phyloP scores from a whole-genome alignment of 2,888 invertebrate species.

The Gibbula magus region DNA sequence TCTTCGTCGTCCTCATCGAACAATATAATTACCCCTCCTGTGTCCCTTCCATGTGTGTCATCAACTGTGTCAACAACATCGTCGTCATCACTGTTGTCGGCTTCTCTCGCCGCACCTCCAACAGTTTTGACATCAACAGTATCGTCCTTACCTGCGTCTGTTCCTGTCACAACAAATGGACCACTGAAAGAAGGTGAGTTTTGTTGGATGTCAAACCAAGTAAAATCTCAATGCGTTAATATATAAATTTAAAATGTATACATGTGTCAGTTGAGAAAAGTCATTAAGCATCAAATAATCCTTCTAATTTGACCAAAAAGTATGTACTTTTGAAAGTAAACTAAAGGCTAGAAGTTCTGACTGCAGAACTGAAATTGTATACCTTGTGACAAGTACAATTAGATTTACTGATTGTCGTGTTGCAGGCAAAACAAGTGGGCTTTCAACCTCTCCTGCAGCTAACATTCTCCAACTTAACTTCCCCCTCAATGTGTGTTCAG shows the following conservation, averaged over 20 bases:
- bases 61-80: constrained; percentile 11
- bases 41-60: constrained; percentile 10
- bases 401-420: constrained; percentile 11
- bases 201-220: not conserved
- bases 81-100: constrained; percentile 11
- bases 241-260: not conserved
- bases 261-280: too few relatives aligned
- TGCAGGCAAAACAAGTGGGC: constrained; percentile 66
- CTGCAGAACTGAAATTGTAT: not conserved
- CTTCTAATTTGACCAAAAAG: too few relatives aligned
- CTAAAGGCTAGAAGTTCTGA: too few relatives aligned
- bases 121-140: constrained; percentile 2
- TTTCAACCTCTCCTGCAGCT: constrained; percentile 72
- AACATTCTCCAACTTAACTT: constrained; percentile 72
- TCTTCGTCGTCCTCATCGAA: constrained; percentile 11
- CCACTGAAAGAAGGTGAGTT: constrained; percentile 34
- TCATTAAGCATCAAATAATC: too few relatives aligned
- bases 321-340: too few relatives aligned
- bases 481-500: constrained; percentile 55
- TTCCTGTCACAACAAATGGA: constrained; percentile 33
- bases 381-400: not conserved
- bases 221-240: not conserved
- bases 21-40: not conserved
- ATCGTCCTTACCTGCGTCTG: constrained; percentile 6
- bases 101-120: constrained; percentile 1